Percentiles rank a stretch among this genome's conserved stretches.
Evolutionary conservation across 2,888 invertebrate species (phyloP).

Genomic region (Heliconius hortense): DNA sequence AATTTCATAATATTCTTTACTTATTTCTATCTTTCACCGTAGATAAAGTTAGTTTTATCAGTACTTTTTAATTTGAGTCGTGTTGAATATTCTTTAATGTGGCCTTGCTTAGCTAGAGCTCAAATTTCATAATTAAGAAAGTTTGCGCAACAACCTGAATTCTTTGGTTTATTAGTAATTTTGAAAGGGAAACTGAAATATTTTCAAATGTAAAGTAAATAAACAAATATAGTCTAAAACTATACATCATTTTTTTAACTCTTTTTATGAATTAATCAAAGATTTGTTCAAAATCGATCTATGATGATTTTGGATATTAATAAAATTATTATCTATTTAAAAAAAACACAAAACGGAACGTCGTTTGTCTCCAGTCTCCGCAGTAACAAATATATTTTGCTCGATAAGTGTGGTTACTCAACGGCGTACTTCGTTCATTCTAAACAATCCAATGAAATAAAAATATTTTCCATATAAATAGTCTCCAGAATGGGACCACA

Average conservation of each 20-base stretch:
- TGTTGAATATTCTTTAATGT: neutral
- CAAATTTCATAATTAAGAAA: slow-evolving; percentile 5
- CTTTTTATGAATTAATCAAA: too few relatives aligned
- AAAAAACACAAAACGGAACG: too few relatives aligned
- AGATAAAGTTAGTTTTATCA: neutral
- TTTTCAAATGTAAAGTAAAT: neutral
- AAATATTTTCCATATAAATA: neutral
- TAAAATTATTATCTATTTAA: too few relatives aligned
- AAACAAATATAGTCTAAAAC: neutral
- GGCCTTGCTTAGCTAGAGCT: neutral
- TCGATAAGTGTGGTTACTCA: too few relatives aligned
- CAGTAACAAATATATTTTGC: too few relatives aligned
- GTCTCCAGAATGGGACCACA: neutral
- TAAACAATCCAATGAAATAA: neutral
- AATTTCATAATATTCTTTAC: neutral
- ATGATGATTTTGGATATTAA: too few relatives aligned
- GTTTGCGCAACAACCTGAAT: neutral
- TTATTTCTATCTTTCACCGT: neutral
- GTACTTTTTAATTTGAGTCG: neutral
- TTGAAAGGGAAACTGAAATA: neutral
- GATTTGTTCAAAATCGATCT: too few relatives aligned
- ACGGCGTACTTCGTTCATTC: neutral
- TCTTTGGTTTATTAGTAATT: neutral
- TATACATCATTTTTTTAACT: neutral
- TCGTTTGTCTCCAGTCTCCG: too few relatives aligned